Evolutionary conservation across 1,140 invertebrate genomes (phyloP).

Genomic region (Harpegnathos saltator): DNA sequence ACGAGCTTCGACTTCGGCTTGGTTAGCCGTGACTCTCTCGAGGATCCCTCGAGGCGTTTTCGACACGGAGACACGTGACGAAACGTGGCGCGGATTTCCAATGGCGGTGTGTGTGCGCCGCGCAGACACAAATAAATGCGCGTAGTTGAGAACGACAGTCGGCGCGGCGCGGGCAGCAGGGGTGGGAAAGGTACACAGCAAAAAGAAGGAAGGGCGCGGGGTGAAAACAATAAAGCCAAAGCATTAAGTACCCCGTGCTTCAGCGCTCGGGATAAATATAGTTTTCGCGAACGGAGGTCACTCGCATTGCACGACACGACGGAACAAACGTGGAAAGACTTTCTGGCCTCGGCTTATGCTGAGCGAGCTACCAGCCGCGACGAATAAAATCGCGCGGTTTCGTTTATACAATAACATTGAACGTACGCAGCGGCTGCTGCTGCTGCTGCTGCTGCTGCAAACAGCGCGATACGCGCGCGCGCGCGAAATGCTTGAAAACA

Average conservation of each 20-base stretch:
- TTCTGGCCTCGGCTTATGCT: constrained; percentile 58
- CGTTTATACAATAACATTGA: neutral
- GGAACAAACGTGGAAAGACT: constrained; percentile 71
- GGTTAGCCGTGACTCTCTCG: neutral
- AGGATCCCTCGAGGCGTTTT: neutral
- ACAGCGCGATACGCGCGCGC: neutral
- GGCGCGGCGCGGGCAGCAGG: constrained; percentile 57
- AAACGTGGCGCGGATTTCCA: constrained; percentile 71
- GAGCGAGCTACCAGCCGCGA: neutral
- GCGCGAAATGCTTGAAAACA: neutral
- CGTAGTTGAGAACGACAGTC: constrained; percentile 49
- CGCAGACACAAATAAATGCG: constrained; percentile 78
- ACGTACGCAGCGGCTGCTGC: neutral
- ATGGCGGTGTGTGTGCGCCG: constrained; percentile 67
- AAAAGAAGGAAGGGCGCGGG: constrained; percentile 65
- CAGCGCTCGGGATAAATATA: constrained; percentile 82
- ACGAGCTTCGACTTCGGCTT: neutral
- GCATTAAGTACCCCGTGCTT: constrained; percentile 79
- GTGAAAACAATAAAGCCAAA: constrained; percentile 80
- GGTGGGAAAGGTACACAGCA: constrained; percentile 66
- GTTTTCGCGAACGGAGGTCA: constrained; percentile 82
- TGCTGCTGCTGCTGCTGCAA: neutral
- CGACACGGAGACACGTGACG: constrained; percentile 53
- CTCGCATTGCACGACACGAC: constrained; percentile 79
- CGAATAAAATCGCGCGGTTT: neutral